Percentiles rank a stretch among this genome's conserved stretches.
These are phyloP conservation scores for Drosophila micromelanica DNA, from an alignment of 1,140 invertebrate genomes.

Conservation along the genomic window DNA sequence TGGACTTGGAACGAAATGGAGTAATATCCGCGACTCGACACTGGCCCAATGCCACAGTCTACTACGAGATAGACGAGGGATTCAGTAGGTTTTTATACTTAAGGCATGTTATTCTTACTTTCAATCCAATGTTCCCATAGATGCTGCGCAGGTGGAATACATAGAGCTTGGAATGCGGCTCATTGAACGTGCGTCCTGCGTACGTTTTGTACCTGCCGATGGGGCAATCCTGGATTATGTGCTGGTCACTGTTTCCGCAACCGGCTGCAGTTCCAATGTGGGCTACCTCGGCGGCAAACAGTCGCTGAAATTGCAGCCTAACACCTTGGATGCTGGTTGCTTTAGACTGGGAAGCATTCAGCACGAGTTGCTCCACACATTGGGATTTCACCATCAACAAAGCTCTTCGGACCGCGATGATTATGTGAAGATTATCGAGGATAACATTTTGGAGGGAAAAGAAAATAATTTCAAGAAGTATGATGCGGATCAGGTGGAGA, in stretches of 20 bases:
- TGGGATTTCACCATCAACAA: conserved; percentile 91
- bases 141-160: conserved; percentile 24
- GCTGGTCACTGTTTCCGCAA: conserved; percentile 26
- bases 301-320: conserved; percentile 58
- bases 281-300: conserved; percentile 85
- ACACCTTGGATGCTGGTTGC: conserved; percentile 61
- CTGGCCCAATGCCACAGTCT: conserved; percentile 83
- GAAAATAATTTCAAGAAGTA: conserved; percentile 86
- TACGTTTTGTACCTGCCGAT: conserved; percentile 60
- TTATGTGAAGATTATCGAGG: conserved; percentile 88
- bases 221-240: conserved; percentile 42
- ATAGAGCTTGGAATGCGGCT: conserved; percentile 66
- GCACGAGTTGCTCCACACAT: conserved; percentile 88
- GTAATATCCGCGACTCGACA: conserved; percentile 15
- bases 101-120: not conserved
- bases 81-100: conserved; percentile 55
- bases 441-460: conserved; percentile 87
- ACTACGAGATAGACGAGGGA: conserved; percentile 63
- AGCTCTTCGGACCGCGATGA: conserved; percentile 89
- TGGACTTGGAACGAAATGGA: conserved; percentile 48
- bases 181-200: conserved; percentile 79
- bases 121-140: conserved; percentile 1
- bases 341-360: conserved; percentile 86
- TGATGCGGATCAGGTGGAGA: conserved; percentile 74
- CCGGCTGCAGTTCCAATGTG: conserved; percentile 85